A percentile compares a stretch with the other conserved stretches of the same genome.
phyloP scores from a whole-genome alignment of 2,888 invertebrate genomes.

The Aporophyla nigra region DNA sequence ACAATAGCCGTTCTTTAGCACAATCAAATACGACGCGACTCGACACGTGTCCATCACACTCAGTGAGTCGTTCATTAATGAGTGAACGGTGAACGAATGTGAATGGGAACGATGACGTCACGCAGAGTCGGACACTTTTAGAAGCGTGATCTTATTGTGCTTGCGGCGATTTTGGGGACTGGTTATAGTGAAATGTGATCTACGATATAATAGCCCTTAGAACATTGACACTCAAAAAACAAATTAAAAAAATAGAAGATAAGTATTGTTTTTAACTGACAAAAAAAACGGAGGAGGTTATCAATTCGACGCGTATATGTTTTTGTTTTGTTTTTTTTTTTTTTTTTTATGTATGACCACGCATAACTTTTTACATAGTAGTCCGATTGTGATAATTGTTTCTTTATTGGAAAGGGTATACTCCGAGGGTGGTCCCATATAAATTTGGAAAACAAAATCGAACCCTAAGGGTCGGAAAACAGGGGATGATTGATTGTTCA shows the following conservation, averaged over 20 bases:
- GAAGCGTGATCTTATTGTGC: conserved; percentile 37
- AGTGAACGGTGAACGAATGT: conserved; percentile 54
- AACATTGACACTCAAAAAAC: background rate
- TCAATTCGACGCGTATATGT: no score
- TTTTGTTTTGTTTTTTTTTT: no score
- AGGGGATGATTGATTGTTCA: no score
- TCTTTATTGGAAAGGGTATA: no score
- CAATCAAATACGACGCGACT: conserved; percentile 48
- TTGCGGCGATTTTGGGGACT: conserved; percentile 31
- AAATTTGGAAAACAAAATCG: no score
- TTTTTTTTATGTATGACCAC: no score
- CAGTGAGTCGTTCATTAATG: conserved; percentile 56
- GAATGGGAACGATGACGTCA: conserved; percentile 55
- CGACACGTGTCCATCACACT: conserved; percentile 61
- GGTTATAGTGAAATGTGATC: background rate
- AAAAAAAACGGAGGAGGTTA: no score
- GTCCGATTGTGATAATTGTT: no score
- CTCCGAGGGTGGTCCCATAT: no score
- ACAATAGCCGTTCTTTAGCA: conserved; percentile 45
- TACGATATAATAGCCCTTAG: background rate
- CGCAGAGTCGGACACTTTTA: conserved; percentile 35
- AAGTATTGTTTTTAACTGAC: no score
- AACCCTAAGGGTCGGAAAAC: no score
- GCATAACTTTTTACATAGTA: no score
- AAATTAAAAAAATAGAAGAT: background rate